These are phyloP conservation scores for Drosophila seguyi DNA, from an alignment of 1,140 invertebrate genomes.

Conservation along the genomic window DNA sequence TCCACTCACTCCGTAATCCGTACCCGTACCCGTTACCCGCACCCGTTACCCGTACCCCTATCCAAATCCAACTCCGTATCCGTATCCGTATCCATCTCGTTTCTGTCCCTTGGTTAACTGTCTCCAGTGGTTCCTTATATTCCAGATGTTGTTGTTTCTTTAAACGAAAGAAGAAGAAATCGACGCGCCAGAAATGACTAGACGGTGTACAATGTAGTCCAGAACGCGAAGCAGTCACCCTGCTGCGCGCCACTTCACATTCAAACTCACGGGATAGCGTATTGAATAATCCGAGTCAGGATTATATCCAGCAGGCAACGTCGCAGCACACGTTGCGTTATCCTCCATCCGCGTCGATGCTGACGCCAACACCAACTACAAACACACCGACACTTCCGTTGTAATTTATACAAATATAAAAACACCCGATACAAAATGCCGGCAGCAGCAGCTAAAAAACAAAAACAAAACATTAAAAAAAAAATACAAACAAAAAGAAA, in stretches of 20 bases:
- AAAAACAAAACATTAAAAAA: conserved; percentile 42
- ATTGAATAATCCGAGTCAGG: conserved; percentile 86
- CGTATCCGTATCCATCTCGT: conserved; percentile 41
- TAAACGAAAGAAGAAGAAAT: conserved; percentile 98
- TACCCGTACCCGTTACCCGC: not conserved
- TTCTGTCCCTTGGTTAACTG: conserved; percentile 68
- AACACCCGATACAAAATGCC: conserved; percentile 35
- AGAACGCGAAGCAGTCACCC: conserved; percentile 89
- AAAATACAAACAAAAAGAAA: conserved; percentile 34
- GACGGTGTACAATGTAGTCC: conserved; percentile 86
- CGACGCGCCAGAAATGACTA: conserved; percentile 86
- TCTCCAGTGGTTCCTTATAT: conserved; percentile 82
- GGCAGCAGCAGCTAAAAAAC: conserved; percentile 30
- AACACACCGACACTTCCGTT: conserved; percentile 86
- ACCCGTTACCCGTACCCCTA: not conserved
- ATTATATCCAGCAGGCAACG: conserved; percentile 85
- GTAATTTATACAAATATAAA: conserved; percentile 82
- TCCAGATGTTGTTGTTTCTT: conserved; percentile 98
- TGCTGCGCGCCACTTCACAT: conserved; percentile 89
- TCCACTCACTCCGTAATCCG: conserved; percentile 17
- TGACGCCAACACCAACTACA: conserved; percentile 86
- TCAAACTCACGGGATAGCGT: conserved; percentile 89
- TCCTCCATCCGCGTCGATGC: conserved; percentile 85
- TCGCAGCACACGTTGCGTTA: conserved; percentile 85
- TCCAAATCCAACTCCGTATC: conserved; percentile 13